These are phyloP conservation scores for Pseudococcus longispinus DNA, from an alignment of 2,888 invertebrate species.

Conservation along the genomic window DNA sequence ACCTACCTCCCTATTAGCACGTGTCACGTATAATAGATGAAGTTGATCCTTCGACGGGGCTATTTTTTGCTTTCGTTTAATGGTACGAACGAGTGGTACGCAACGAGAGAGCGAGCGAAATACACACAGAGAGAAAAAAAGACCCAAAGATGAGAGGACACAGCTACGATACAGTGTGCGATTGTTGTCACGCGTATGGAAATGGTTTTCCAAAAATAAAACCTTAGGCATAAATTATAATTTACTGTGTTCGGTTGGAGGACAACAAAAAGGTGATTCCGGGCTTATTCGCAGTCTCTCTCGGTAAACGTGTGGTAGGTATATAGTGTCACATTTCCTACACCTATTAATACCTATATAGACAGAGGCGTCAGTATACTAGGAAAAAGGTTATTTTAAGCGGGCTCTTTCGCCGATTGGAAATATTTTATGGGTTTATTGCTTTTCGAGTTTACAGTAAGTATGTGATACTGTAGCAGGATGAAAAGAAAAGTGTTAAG, in stretches of 20 bases:
- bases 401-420: conserved; percentile 18
- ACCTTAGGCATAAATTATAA: conserved; percentile 52
- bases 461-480: not conserved
- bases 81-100: not conserved
- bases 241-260: conserved; percentile 1
- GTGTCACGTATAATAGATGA: conserved; percentile 53
- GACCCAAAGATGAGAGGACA: not conserved
- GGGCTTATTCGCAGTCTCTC: conserved; percentile 11
- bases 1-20: conserved; percentile 48
- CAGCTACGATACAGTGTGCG: not conserved
- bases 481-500: conserved; percentile 24
- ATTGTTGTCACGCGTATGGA: conserved; percentile 39
- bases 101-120: not conserved
- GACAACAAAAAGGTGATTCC: conserved; percentile 39
- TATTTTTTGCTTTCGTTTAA: conserved; percentile 36
- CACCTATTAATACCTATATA: conserved; percentile 36
- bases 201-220: conserved; percentile 54
- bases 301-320: not conserved
- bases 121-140: not conserved
- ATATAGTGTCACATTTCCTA: conserved; percentile 28
- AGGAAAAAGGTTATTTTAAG: conserved; percentile 29
- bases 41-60: conserved; percentile 5
- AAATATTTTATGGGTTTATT: conserved; percentile 44
- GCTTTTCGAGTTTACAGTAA: conserved; percentile 36
- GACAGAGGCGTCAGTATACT: conserved; percentile 9